Evolutionary conservation across 2,113 vertebrate genomes (phyloP).

Genomic region (Callochromis pleurospilus): DNA sequence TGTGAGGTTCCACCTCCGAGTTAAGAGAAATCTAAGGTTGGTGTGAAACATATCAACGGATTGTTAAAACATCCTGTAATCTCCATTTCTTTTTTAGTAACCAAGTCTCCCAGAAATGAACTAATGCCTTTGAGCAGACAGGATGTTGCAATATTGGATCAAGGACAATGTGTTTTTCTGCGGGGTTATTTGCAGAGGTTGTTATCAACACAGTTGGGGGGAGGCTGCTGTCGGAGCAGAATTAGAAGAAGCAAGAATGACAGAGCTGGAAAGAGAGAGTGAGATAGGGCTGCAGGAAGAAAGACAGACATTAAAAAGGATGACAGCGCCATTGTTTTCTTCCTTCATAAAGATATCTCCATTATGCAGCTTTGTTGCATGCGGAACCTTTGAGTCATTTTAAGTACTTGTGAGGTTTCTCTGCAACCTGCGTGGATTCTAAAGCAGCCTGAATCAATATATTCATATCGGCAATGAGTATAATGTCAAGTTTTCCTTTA

Average conservation of each 20-base stretch:
- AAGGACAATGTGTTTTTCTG: constrained; percentile 46
- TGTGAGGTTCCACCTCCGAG: neutral
- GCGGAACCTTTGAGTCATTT: neutral
- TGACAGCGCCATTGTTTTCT: neutral
- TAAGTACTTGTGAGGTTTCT: neutral
- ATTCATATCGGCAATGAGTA: neutral
- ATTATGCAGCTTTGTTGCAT: neutral
- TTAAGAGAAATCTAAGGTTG: constrained; percentile 41
- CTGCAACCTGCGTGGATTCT: neutral
- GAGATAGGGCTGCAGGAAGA: neutral
- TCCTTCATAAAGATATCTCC: neutral
- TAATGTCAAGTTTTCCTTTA: neutral
- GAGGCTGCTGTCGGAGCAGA: neutral
- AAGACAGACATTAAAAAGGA: neutral
- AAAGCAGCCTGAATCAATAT: neutral
- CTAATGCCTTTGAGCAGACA: constrained; percentile 30
- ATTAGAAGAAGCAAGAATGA: neutral
- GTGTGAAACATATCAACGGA: constrained; percentile 27
- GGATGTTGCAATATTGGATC: constrained; percentile 35
- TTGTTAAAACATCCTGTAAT: constrained; percentile 39
- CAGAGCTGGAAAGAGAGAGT: neutral
- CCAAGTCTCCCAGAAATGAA: constrained; percentile 28
- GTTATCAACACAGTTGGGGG: constrained; percentile 43
- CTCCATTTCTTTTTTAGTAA: constrained; percentile 36
- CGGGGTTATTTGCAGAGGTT: constrained; percentile 36